These are phyloP conservation scores for Mactra quadrangularis DNA, from an alignment of 1,140 invertebrate species.

Conservation along the genomic window DNA sequence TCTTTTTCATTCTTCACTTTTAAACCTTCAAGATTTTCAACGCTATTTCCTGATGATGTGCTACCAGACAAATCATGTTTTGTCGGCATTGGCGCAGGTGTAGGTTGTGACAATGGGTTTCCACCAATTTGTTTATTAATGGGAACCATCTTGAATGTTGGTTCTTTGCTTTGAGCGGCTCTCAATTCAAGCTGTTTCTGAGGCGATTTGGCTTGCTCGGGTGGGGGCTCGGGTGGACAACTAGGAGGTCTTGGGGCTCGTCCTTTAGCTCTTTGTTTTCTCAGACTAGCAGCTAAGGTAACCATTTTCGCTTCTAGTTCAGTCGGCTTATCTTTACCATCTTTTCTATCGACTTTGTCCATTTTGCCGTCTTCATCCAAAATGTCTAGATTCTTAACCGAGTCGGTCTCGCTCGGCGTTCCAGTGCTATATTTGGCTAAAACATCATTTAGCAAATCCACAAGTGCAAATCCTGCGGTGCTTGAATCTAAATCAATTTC, in stretches of 20 bases:
- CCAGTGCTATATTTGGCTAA: slow-evolving; percentile 72
- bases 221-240: slow-evolving; percentile 71
- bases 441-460: slow-evolving; percentile 77
- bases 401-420: slow-evolving; percentile 48
- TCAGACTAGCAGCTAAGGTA: slow-evolving; percentile 72
- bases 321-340: slow-evolving; percentile 44
- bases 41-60: slow-evolving; percentile 28
- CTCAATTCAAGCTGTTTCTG: slow-evolving; percentile 53
- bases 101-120: slow-evolving; percentile 35
- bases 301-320: slow-evolving; percentile 78
- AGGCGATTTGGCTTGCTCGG: slow-evolving; percentile 42
- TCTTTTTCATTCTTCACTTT: slow-evolving; percentile 62
- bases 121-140: slow-evolving; percentile 63
- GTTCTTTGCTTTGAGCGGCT: slow-evolving; percentile 69
- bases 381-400: slow-evolving; percentile 49
- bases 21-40: slow-evolving; percentile 40
- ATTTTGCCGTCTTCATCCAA: slow-evolving; percentile 14
- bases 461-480: slow-evolving; percentile 71
- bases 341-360: slow-evolving; percentile 18
- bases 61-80: slow-evolving; percentile 27
- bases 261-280: slow-evolving; percentile 71
- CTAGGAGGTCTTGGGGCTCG: slow-evolving; percentile 76
- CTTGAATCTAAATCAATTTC: slow-evolving; percentile 71
- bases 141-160: slow-evolving; percentile 78
- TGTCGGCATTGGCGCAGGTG: slow-evolving; percentile 33